Conservation (phyloP, 2,888 invertebrate genomes). For the Campopleginae sp. region DNA sequence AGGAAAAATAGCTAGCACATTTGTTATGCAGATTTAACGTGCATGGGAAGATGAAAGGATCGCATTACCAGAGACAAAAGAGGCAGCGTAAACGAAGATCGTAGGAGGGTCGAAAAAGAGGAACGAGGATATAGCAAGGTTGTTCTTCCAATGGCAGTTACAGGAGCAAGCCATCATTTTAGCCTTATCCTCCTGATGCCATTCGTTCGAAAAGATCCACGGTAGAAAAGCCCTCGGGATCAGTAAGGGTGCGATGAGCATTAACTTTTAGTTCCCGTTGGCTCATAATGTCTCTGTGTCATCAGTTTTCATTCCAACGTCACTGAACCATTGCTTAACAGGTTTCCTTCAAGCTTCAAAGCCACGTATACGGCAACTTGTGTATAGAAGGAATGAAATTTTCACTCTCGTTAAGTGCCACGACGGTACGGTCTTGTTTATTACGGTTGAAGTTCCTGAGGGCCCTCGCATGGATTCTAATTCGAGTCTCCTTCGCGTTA, state of each 20-base stretch:
- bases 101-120: background rate
- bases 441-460: background rate
- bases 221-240: slow-evolving; percentile 13
- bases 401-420: background rate
- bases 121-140: background rate
- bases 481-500: background rate
- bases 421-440: background rate
- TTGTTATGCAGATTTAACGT: background rate
- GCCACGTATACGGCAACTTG: background rate
- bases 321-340: background rate
- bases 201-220: background rate
- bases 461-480: background rate
- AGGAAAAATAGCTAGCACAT: background rate
- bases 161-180: slow-evolving; percentile 1
- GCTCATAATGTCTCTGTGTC: background rate
- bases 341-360: background rate
- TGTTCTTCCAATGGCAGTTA: background rate
- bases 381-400: background rate
- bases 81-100: background rate
- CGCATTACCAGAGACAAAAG: background rate
- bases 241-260: slow-evolving; percentile 1
- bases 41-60: background rate
- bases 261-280: slow-evolving; percentile 7
- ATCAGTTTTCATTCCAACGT: slow-evolving; percentile 23
- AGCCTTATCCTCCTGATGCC: slow-evolving; percentile 1